Base-by-base conservation (phyloP, 2,113 vertebrate species). In the Maccullochella peelii region DNA sequence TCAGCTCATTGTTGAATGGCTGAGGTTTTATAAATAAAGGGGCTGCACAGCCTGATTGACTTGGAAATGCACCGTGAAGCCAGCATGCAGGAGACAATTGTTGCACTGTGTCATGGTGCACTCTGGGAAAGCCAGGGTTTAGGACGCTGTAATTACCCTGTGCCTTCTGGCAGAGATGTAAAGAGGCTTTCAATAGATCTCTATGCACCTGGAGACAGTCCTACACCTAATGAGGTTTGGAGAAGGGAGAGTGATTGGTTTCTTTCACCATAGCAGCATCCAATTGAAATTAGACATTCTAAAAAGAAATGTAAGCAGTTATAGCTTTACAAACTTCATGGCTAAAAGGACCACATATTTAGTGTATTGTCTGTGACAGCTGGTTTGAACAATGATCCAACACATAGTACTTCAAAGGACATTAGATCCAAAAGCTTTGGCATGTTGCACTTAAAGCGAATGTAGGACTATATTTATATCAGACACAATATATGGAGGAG, bases 101-200 rank as follows among this genome's bases (percentile, higher is more conserved):
- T 59, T 66, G 58, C 20, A 44, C 75, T 55, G 62, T 78, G 73
- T 40, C 59, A 82, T 44, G 47, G 44, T 86, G 84, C 72, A 75
- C 68, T 79, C 52, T 87, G 86, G 69, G 63, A 86, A 79, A 76
- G 52, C 74, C 40, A 58, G 84, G 89, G 68, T 91, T 93, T 89
- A 91, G 83, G 86, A 76, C 62, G 73, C 55, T 70, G 67, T 91
- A 79, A 93, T 91, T 91, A 92, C 79, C 86, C 66, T 59, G 85
- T 72, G 84, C 85, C 86, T 91, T 71, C 88, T 88, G 88, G 77
- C 88, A 81, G 75, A 78, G 83, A 78, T 62, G 55, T 83, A 86
- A 91, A 92, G 89, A 91, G 85, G 90, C 84, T 95, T 94, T 94
- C 85, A 89, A 79, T 70, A 87, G 90, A 89, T 93, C 91, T 84